A percentile compares a stretch with the other conserved stretches of the same genome.
These are phyloP conservation scores for Trichogramma dendrolimi DNA, from an alignment of 2,888 invertebrate species.

Conservation along the genomic window DNA sequence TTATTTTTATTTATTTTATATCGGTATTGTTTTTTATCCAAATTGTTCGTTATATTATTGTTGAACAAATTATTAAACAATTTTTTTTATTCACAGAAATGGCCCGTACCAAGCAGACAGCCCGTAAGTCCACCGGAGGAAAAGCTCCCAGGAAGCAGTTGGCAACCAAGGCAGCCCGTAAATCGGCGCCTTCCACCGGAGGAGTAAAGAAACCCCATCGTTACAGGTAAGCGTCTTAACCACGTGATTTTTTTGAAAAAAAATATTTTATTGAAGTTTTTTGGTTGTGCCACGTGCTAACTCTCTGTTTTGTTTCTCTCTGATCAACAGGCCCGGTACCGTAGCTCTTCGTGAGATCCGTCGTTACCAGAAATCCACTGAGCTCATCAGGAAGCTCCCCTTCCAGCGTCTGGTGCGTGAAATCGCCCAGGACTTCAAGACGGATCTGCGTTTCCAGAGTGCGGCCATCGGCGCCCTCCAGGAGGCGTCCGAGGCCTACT, in stretches of 20 bases:
- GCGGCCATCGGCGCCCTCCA: slow-evolving; percentile 89
- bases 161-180: slow-evolving; percentile 91
- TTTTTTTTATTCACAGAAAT: slow-evolving; percentile 54
- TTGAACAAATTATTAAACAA: not conserved
- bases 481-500: slow-evolving; percentile 87
- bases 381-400: slow-evolving; percentile 90
- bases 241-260: not conserved
- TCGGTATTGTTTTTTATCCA: not conserved
- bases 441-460: slow-evolving; percentile 91
- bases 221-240: slow-evolving; percentile 58
- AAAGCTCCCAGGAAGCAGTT: slow-evolving; percentile 92
- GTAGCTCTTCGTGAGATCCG: slow-evolving; percentile 95
- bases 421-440: slow-evolving; percentile 96
- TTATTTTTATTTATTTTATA: not conserved
- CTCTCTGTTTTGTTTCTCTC: not conserved
- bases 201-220: slow-evolving; percentile 96
- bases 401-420: slow-evolving; percentile 95
- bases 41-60: not conserved
- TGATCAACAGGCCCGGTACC: slow-evolving; percentile 73
- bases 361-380: slow-evolving; percentile 93
- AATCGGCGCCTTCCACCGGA: slow-evolving; percentile 90
- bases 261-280: slow-evolving; percentile 2
- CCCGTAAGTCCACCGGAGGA: slow-evolving; percentile 94
- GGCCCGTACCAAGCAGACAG: slow-evolving; percentile 98
- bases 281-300: not conserved